A percentile compares a stretch with the other conserved stretches of the same genome.
phyloP scores from a whole-genome alignment of 2,797 vertebrate genomes.

The Borostomias antarcticus region DNA sequence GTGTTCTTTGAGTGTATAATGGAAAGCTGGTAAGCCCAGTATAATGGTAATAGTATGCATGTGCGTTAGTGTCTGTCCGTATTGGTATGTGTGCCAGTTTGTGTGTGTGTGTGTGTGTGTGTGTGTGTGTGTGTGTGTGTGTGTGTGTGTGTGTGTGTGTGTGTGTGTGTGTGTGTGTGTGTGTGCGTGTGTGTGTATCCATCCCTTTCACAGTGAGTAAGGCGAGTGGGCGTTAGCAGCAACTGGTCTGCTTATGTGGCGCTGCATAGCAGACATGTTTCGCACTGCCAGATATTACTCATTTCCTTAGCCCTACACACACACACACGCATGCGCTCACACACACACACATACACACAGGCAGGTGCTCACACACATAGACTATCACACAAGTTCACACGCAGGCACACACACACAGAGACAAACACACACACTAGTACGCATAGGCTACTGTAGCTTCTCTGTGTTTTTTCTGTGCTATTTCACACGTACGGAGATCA shows the following conservation, averaged over 20 bases:
- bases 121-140: constrained; percentile 29
- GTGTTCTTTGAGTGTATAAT: neutral
- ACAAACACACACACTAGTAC: constrained; percentile 25
- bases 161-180: constrained; percentile 35
- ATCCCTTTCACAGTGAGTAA: constrained; percentile 77
- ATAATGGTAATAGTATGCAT: neutral
- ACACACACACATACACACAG: constrained; percentile 32
- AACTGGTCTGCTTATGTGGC: constrained; percentile 82
- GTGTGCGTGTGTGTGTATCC: constrained; percentile 34
- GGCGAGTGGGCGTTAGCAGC: constrained; percentile 82
- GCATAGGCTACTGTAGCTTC: constrained; percentile 59
- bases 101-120: constrained; percentile 33
- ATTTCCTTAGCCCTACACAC: constrained; percentile 81
- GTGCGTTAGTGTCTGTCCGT: neutral
- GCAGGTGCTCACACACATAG: constrained; percentile 5
- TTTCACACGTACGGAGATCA: constrained; percentile 62
- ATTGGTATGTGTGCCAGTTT: constrained; percentile 23
- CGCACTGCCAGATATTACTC: constrained; percentile 85
- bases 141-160: constrained; percentile 33
- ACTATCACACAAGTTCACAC: constrained; percentile 8
- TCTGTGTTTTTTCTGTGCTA: constrained; percentile 66
- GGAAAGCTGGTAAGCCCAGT: neutral
- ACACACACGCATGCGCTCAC: constrained; percentile 50
- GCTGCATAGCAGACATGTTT: constrained; percentile 82
- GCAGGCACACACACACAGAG: constrained; percentile 41